Evolutionary conservation across 2,888 invertebrate species (phyloP).

Genomic region (Osmoderma eremita): DNA sequence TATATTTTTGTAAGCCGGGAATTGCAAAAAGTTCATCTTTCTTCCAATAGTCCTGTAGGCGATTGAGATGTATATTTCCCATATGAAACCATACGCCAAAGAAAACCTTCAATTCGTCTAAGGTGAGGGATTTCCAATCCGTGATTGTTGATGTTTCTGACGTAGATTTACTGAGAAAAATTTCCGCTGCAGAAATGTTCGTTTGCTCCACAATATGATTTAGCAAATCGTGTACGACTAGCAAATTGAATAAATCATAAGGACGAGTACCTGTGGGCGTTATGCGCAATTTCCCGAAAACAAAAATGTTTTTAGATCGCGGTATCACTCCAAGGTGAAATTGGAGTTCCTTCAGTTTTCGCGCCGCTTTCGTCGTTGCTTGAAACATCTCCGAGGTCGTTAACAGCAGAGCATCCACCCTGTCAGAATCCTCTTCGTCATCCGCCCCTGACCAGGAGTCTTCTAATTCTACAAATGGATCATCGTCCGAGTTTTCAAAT

Average conservation of each 20-base stretch:
- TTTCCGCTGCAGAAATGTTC: conserved; percentile 37
- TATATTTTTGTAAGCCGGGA: conserved; percentile 20
- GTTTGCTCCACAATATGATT: conserved; percentile 17
- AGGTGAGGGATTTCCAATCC: conserved; percentile 52
- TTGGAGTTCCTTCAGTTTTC: background rate
- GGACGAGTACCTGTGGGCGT: background rate
- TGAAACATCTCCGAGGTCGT: conserved; percentile 6
- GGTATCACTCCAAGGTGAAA: conserved; percentile 6
- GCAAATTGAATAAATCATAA: conserved; percentile 2
- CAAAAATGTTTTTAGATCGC: background rate
- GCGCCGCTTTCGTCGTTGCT: conserved; percentile 1
- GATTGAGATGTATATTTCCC: conserved; percentile 5
- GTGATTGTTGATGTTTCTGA: conserved; percentile 49
- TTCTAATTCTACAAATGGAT: conserved; percentile 11
- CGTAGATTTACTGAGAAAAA: conserved; percentile 40
- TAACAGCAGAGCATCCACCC: background rate
- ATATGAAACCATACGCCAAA: conserved; percentile 57
- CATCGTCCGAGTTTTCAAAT: conserved; percentile 10
- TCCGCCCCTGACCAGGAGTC: conserved; percentile 7
- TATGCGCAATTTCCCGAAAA: background rate
- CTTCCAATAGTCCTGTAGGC: conserved; percentile 6
- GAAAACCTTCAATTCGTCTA: conserved; percentile 54
- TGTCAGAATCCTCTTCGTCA: conserved; percentile 14
- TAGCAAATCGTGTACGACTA: conserved; percentile 2
- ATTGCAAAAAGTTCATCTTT: conserved; percentile 47